Conservation (phyloP, 2,113 vertebrate species). For the Ochotona princeps region DNA sequence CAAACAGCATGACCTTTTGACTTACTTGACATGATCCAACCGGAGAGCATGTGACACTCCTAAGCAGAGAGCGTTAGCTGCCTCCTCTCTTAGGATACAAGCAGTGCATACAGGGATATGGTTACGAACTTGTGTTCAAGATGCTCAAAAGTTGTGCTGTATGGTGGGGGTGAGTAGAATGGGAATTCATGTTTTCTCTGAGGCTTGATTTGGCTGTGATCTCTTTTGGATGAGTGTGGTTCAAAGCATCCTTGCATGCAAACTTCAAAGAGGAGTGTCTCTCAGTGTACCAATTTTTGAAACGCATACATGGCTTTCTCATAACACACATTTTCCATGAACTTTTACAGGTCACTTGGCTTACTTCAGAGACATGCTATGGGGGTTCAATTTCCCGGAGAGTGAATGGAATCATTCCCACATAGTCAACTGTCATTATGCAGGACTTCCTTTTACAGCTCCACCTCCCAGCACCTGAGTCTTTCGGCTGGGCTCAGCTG, state of each 20-base stretch:
- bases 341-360: conserved; percentile 9
- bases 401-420: not conserved
- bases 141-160: not conserved
- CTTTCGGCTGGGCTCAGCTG: not conserved
- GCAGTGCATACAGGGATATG: not conserved
- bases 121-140: not conserved
- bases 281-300: too few species aligned
- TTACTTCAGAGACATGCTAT: not conserved
- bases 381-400: not conserved
- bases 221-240: not conserved
- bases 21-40: not conserved
- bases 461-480: not conserved
- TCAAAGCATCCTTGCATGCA: too few species aligned
- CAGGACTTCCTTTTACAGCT: not conserved
- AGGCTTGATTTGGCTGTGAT: conserved; percentile 1
- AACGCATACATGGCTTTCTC: too few species aligned
- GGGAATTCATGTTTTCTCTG: not conserved
- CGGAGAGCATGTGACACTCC: not conserved
- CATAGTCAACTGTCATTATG: not conserved
- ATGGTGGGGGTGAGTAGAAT: fast-evolving
- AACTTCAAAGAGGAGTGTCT: too few species aligned
- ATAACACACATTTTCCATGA: too few species aligned
- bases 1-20: not conserved
- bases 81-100: not conserved
- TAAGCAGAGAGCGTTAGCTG: not conserved